Percentiles rank a stretch among this genome's conserved stretches.
Conservation (phyloP, 2,888 invertebrate species). For the Invenusta paracnida region DNA sequence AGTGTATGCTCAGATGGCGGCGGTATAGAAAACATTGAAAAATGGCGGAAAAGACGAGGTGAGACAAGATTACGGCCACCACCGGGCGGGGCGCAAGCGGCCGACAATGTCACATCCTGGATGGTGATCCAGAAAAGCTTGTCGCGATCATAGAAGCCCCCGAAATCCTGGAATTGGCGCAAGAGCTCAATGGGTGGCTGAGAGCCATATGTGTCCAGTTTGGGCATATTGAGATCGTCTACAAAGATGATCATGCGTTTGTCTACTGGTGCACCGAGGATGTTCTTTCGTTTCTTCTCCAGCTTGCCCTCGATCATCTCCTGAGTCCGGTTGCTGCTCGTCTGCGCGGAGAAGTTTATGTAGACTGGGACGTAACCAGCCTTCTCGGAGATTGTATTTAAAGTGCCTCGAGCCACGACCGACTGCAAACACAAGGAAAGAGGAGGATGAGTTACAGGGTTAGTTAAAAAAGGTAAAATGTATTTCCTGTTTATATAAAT, state of each 20-base stretch:
- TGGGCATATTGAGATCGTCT: slow-evolving; percentile 87
- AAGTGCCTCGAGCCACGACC: slow-evolving; percentile 72
- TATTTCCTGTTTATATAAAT: too few relatives aligned
- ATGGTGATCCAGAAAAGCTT: slow-evolving; percentile 83
- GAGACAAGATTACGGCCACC: slow-evolving; percentile 60
- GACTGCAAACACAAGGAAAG: slow-evolving; percentile 62
- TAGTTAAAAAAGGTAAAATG: too few relatives aligned
- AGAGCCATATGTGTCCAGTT: slow-evolving; percentile 61
- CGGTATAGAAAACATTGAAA: slow-evolving; percentile 59
- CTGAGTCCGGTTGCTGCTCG: slow-evolving; percentile 74
- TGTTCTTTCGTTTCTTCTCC: slow-evolving; percentile 74
- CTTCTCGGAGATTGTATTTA: slow-evolving; percentile 67
- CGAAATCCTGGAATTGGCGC: slow-evolving; percentile 73
- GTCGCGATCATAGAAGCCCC: slow-evolving; percentile 79
- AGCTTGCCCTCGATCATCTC: slow-evolving; percentile 79
- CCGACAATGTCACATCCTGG: slow-evolving; percentile 68
- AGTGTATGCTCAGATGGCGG: slow-evolving; percentile 60
- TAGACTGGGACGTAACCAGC: slow-evolving; percentile 71
- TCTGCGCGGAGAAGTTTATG: slow-evolving; percentile 85
- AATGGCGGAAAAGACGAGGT: slow-evolving; percentile 59
- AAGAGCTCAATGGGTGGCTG: slow-evolving; percentile 62
- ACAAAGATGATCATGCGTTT: slow-evolving; percentile 79
- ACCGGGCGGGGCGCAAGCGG: slow-evolving; percentile 61
- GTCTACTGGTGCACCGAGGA: slow-evolving; percentile 62
- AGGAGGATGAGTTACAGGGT: neutral